Evolutionary conservation across 2,113 vertebrate genomes (phyloP), one percentile per base, ranked within the genome.

Genomic region (Urocolius indicus): DNA sequence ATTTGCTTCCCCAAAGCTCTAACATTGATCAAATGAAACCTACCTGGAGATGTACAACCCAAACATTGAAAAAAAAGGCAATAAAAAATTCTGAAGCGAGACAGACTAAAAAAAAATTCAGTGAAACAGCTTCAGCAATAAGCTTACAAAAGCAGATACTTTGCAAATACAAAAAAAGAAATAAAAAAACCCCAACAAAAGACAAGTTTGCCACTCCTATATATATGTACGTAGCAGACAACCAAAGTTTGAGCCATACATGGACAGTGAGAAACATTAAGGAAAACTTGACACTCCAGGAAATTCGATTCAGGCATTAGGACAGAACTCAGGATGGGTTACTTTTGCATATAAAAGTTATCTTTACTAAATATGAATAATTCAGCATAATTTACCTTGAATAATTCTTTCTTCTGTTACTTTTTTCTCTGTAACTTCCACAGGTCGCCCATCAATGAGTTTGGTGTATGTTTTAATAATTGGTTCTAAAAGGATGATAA

Each of bases 361-460:
- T 52, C 43, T 89, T 85, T 12, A 71, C 11, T 67, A 32, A 75
- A 26, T 67, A 52, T 16, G 0, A 75, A 52, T n/a, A 75, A 14
- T 32, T 76, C 63, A 90, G 9, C 16, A 45, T 36, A 45, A 63
- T 83, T 96, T 98, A 98, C 98, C 98, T 98, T 98, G 97, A 90
- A 98, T 98, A 94, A 98, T 98, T 93, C 98, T 94, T 95, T 98
- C 98, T 96, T 98, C 98, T 41, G 97, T 96, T 82, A 97, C 97
- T 90, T 98, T 95, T 96, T 97, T 98, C 93, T 98, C 98, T 75
- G 98, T 98, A 85, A 98, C 98, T 97, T 98, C 98, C 90, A 98
- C 97, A 78, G 98, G 98, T 29, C 95, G 55, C 29, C 98, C 98
- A 69, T 98, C 97, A 96, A 98, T 98, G 36, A 98, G 97, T 96